These are phyloP conservation scores for Anadara kagoshimensis DNA, from an alignment of 1,140 invertebrate genomes.

Conservation along the genomic window DNA sequence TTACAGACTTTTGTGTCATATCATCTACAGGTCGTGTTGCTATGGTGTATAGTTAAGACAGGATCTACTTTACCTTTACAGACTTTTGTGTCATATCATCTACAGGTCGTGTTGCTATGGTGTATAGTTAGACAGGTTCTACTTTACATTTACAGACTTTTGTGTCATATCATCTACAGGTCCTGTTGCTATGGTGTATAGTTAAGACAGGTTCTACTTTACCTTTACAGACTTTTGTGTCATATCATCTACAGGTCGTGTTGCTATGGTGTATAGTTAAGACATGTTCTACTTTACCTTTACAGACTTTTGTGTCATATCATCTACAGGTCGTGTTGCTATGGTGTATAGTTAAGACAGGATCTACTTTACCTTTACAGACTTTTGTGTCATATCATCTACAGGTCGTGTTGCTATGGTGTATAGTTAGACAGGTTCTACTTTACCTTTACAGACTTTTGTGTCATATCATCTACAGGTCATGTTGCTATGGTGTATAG, in stretches of 20 bases:
- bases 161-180: constrained; percentile 36
- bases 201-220: too few species aligned
- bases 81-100: constrained; percentile 27
- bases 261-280: constrained; percentile 12
- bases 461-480: constrained; percentile 36
- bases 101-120: constrained; percentile 33
- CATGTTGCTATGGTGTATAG: constrained; percentile 17
- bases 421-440: too few species aligned
- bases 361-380: neutral
- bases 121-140: too few species aligned
- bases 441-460: constrained; percentile 10
- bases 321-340: constrained; percentile 31
- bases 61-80: neutral
- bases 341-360: neutral
- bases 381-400: constrained; percentile 27
- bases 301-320: constrained; percentile 27
- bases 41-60: neutral
- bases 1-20: constrained; percentile 27
- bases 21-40: constrained; percentile 31
- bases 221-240: constrained; percentile 18
- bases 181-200: constrained; percentile 21
- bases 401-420: constrained; percentile 34
- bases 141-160: constrained; percentile 7
- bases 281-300: neutral
- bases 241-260: constrained; percentile 33